phyloP scores from a whole-genome alignment of 2,797 vertebrate genomes.

The Nyctibius grandis region DNA sequence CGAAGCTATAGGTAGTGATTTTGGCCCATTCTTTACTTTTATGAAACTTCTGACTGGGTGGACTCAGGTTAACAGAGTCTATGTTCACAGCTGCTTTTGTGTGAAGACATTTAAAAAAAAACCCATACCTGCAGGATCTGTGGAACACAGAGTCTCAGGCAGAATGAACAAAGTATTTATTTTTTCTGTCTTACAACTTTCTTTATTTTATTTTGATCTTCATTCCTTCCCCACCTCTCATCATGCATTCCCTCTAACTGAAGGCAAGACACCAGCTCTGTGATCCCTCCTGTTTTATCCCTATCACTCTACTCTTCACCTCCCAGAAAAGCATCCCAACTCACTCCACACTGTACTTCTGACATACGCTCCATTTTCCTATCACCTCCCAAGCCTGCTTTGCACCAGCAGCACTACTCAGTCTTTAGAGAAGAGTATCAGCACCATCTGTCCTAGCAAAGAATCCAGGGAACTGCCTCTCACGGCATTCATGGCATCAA shows the following conservation, averaged over 20 bases:
- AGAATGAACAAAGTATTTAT: not conserved
- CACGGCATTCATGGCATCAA: fast-evolving
- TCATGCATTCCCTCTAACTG: not conserved
- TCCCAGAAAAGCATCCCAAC: not conserved
- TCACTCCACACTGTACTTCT: not conserved
- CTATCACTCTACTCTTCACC: not conserved
- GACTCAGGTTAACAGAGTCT: not conserved
- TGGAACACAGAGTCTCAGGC: not conserved
- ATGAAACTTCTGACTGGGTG: not conserved
- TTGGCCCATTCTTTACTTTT: not conserved
- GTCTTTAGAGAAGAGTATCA: not conserved
- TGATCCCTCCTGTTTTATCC: not conserved
- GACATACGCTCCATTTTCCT: not conserved
- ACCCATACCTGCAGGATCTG: fast-evolving
- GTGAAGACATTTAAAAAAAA: not conserved
- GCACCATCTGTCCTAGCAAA: not conserved
- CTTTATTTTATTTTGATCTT: not conserved
- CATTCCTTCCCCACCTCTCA: not conserved
- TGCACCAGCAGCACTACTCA: not conserved
- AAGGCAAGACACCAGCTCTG: not conserved
- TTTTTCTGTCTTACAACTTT: not conserved
- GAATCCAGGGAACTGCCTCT: not conserved
- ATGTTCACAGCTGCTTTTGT: not conserved
- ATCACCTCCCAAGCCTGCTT: not conserved
- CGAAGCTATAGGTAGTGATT: not conserved